Conservation (phyloP, 2,113 vertebrate genomes). For the Macroglossus sobrinus region DNA sequence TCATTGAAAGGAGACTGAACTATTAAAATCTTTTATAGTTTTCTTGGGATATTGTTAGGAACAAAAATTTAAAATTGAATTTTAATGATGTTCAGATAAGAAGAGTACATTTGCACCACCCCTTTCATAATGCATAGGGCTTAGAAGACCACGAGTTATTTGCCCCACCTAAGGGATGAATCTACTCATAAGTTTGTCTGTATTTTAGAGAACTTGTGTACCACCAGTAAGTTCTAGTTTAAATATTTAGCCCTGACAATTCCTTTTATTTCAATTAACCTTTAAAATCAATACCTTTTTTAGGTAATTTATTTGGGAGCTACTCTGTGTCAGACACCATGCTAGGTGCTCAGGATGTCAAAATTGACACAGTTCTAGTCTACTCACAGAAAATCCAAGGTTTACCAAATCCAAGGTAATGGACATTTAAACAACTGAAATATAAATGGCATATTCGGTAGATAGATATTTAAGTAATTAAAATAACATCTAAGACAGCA, state of each 20-base stretch:
- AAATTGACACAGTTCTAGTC: background rate
- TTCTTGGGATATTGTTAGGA: background rate
- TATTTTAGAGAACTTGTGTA: background rate
- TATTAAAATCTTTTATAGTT: background rate
- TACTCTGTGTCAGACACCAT: background rate
- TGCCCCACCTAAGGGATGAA: background rate
- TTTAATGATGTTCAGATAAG: background rate
- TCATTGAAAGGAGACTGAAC: background rate
- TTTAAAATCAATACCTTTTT: background rate
- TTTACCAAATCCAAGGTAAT: background rate
- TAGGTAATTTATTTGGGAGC: background rate
- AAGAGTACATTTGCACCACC: background rate
- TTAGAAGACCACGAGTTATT: background rate
- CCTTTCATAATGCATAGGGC: background rate
- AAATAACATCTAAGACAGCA: background rate
- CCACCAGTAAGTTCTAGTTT: background rate
- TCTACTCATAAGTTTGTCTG: background rate
- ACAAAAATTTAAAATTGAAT: background rate
- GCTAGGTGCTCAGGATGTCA: background rate
- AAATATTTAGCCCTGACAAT: background rate
- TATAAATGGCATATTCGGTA: background rate
- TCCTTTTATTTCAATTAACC: background rate
- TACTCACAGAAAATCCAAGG: background rate
- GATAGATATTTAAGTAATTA: background rate
- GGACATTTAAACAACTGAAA: background rate